Conservation (phyloP, 92 coral and sea anemone species). For the Epizoanthus illoricatus region DNA sequence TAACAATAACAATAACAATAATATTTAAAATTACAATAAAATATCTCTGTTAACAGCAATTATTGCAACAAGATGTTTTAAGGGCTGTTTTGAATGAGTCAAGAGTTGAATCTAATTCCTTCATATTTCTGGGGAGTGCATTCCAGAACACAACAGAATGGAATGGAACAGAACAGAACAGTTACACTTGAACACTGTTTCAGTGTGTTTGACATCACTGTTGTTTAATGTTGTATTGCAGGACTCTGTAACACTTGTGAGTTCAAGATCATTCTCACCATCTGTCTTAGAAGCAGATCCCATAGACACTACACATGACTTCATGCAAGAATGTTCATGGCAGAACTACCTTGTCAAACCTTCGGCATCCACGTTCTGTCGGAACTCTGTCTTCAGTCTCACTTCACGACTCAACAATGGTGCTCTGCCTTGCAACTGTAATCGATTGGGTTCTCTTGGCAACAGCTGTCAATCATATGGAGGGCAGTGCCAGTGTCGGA, state of each 20-base stretch:
- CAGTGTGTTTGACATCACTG: background rate
- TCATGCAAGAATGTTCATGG: slow-evolving; percentile 72
- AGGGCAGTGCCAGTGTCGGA: slow-evolving; percentile 87
- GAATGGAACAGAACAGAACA: too few species aligned
- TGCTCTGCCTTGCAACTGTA: slow-evolving; percentile 78
- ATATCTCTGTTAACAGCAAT: too few species aligned
- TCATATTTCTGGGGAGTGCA: too few species aligned
- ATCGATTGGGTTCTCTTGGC: slow-evolving; percentile 67
- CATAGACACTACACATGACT: slow-evolving; percentile 71
- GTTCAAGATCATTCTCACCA: slow-evolving; percentile 64
- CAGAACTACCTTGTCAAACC: slow-evolving; percentile 67
- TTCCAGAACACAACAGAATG: too few species aligned
- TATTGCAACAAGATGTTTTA: too few species aligned
- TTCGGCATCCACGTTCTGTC: slow-evolving; percentile 76
- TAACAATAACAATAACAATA: too few species aligned
- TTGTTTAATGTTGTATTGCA: slow-evolving; percentile 32
- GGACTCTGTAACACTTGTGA: slow-evolving; percentile 88
- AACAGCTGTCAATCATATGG: slow-evolving; percentile 80
- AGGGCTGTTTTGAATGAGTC: too few species aligned
- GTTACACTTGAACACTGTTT: too few species aligned
- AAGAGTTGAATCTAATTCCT: too few species aligned
- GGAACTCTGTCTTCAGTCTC: slow-evolving; percentile 72
- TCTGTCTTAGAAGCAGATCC: slow-evolving; percentile 77
- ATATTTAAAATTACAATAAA: too few species aligned
- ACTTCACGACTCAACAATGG: slow-evolving; percentile 78